Evolutionary conservation across 2,797 vertebrate genomes (phyloP).

Genomic region (Chaenodraco wilsoni): DNA sequence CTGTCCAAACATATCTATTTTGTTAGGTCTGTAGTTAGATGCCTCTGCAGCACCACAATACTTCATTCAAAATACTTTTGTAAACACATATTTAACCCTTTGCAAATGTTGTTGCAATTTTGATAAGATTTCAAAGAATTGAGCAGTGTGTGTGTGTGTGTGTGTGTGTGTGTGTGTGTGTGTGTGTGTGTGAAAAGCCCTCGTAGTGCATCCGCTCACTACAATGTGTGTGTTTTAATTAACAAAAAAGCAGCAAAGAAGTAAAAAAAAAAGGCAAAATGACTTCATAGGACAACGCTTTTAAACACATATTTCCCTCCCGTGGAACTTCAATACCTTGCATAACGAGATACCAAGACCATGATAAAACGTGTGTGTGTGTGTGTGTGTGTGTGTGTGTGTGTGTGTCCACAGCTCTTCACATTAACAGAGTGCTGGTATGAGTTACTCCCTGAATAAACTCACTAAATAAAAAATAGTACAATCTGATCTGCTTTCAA

Average conservation of each 20-base stretch:
- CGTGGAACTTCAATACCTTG: conserved; percentile 7
- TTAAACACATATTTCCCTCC: neutral
- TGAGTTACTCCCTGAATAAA: conserved; percentile 78
- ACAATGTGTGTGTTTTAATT: neutral
- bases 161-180: too few species aligned
- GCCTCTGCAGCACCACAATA: too few species aligned
- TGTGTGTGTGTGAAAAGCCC: too few species aligned
- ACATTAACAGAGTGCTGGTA: conserved; percentile 55
- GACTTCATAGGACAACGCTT: too few species aligned
- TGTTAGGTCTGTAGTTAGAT: too few species aligned
- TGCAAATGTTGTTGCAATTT: too few species aligned
- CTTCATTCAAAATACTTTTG: too few species aligned
- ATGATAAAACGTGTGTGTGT: conserved; percentile 20
- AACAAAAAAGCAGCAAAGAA: conserved; percentile 4
- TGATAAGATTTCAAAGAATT: too few species aligned
- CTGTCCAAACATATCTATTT: too few species aligned
- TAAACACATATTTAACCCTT: too few species aligned
- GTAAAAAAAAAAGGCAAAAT: neutral
- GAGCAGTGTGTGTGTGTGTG: neutral
- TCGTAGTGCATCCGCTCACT: neutral
- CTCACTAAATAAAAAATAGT: conserved; percentile 80
- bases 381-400: neutral
- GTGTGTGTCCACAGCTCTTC: conserved; percentile 28
- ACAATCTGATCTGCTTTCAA: conserved; percentile 70
- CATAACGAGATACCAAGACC: neutral